Base-by-base conservation (phyloP, 2,797 vertebrate genomes). In the Tenualosa thibaudeaui region DNA sequence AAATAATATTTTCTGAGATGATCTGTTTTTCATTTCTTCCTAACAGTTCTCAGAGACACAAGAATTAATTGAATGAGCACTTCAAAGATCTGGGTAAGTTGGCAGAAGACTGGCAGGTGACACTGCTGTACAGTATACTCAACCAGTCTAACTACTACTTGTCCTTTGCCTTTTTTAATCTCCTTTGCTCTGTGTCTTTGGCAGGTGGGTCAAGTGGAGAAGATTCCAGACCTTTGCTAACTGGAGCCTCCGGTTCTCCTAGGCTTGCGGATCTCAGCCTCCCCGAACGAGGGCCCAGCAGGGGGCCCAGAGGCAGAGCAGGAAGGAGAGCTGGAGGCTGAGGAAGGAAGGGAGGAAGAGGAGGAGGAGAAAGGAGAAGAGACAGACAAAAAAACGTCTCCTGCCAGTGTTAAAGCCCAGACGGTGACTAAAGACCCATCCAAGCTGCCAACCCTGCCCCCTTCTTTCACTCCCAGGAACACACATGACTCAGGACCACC, bases 31-130 rank as follows among this genome's bases (percentile, higher is more conserved):
- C 46, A 49, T 1, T 75, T 43, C 87, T 86, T 46, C 40, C 3
- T 15, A 71, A 46, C 85, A 96, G 95, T 96, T 96, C 91, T 96
- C 95, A 85, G 95, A 96, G 89, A 96, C 95, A 88, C 95, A 96
- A 89, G 95, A 96, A 90, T 91, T 96, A 90, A 96, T 96, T 90
- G 95, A 96, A 92, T 96, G 94, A 96, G 90, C 83, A 82, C 86
- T 89, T 85, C 86, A 84, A 87, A 86, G 84, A 90, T 85, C 88
- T 51, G 88, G 90, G 95, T 95, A 86, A 93, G 92, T 86, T 12
- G 50, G 6, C 2, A 46, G 43, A 31, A 31, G 31, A 31, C 31
- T 31, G 0, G 31, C 31, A 31, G 31, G 31, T 31, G 31, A 31
- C 31, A 31, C 31, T 31, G 31, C 31, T 31, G 31, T 31, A 31